Percentiles rank a stretch among this genome's conserved stretches.
Conservation (phyloP, 2,888 invertebrate species). For the Patella ulyssiponensis region DNA sequence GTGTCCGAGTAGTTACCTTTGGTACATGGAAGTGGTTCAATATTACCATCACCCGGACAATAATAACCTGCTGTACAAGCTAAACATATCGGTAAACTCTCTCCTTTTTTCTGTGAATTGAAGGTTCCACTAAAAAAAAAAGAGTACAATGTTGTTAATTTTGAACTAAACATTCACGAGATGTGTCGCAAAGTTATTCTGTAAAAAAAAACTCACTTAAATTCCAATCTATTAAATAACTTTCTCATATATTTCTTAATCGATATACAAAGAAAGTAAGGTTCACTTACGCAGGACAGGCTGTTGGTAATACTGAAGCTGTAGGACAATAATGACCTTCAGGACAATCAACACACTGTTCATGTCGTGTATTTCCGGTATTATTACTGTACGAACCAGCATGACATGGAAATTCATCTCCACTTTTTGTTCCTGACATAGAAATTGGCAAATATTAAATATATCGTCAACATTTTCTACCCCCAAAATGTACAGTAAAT, state of each 20-base stretch:
- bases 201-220: background rate
- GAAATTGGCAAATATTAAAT: background rate
- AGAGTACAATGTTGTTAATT: constrained; percentile 4
- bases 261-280: background rate
- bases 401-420: constrained; percentile 61
- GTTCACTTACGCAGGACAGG: constrained; percentile 63
- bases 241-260: too few relatives aligned
- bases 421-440: constrained; percentile 59
- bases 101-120: constrained; percentile 51
- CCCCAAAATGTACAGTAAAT: too few relatives aligned
- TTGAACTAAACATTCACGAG: background rate
- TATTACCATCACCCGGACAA: constrained; percentile 59
- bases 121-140: constrained; percentile 59
- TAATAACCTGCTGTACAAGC: constrained; percentile 67
- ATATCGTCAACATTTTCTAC: background rate
- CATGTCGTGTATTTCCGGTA: constrained; percentile 61
- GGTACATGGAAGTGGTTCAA: constrained; percentile 60
- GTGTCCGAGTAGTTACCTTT: constrained; percentile 67
- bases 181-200: background rate
- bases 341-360: constrained; percentile 65
- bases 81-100: constrained; percentile 51
- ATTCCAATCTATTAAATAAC: background rate
- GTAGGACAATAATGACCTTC: constrained; percentile 64
- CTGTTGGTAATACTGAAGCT: constrained; percentile 61
- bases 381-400: constrained; percentile 65